Base-by-base conservation (phyloP, 2,888 invertebrate species). In the Crepidodera aurea region DNA sequence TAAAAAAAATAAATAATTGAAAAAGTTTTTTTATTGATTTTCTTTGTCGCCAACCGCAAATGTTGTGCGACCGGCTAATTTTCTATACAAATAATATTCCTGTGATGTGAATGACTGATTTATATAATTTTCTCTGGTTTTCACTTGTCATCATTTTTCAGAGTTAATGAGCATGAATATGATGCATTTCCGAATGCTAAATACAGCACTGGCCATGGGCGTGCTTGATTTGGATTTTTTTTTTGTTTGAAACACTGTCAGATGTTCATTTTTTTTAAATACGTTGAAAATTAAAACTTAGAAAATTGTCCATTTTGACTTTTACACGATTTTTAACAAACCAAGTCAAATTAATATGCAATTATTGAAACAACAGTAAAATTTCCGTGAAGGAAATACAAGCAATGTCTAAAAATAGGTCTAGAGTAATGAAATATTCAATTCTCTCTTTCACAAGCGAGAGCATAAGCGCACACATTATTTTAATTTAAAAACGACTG, bases 401-500 rank as follows among this genome's bases (percentile, higher is more conserved):
- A n/a, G n/a, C n/a, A 44, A n/a, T 13, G 6, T 13, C 34, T 34
- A 34, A 34, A 34, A 3, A 34, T 34, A 34, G 13, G 3, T 34
- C 34, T 12, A 4, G 2, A 34, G 32, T n/a, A 1, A 34, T 34
- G 13, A n/a, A 22, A 44, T 25, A 19, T 42, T 42, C 2, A 42
- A 16, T 10, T 16, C 39, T 39, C 39, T n/a, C 6, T 42, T 8
- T 42, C 16, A 19, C 18, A 44, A 25, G 12, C 44, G 19, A 44
- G 22, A 51, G 4, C 39, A 19, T 22, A 18, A 13, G 12, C 39
- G 37, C 53, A 19, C 39, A 37, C 22, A 12, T 34, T 53, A 27
- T 42, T 51, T 6, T 50, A 50, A 51, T 62, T 13, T 57, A 62
- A 37, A 39, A 50, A 56, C 51, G 48, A 56, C 51, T 61, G 56